Conservation (phyloP, 2,888 invertebrate species). For the Epinotia brunnichana region DNA sequence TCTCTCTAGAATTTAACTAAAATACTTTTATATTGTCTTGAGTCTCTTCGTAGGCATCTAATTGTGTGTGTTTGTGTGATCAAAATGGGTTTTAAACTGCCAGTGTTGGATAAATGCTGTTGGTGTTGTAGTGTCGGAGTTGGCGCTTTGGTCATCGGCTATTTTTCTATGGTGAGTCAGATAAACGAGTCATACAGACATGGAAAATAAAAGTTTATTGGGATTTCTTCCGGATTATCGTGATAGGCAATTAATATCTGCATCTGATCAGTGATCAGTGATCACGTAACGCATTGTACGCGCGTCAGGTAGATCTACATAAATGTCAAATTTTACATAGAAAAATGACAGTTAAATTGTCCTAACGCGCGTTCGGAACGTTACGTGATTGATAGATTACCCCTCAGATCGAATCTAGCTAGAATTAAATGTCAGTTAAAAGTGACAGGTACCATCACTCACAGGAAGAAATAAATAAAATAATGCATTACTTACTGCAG, state of each 20-base stretch:
- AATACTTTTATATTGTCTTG: background rate
- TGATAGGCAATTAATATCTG: background rate
- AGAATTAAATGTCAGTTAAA: too few relatives aligned
- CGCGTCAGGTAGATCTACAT: too few relatives aligned
- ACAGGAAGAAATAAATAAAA: too few relatives aligned
- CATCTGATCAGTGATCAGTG: too few relatives aligned
- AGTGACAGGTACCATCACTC: too few relatives aligned
- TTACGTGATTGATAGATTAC: too few relatives aligned
- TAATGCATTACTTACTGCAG: too few relatives aligned
- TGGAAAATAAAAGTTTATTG: background rate
- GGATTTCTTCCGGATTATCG: background rate
- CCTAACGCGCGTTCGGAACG: too few relatives aligned
- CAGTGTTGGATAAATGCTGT: constrained; percentile 66
- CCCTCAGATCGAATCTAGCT: too few relatives aligned
- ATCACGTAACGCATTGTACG: too few relatives aligned
- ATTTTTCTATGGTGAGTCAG: constrained; percentile 71
- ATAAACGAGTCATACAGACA: background rate
- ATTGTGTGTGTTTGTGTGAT: constrained; percentile 27
- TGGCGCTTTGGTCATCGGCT: constrained; percentile 71
- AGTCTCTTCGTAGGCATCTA: background rate
- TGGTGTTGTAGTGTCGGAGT: constrained; percentile 67
- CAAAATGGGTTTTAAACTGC: constrained; percentile 55
- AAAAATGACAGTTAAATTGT: too few relatives aligned
- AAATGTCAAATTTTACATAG: too few relatives aligned
- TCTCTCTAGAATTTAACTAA: background rate